phyloP scores from a whole-genome alignment of 2,797 vertebrate genomes.

The Clarias pachynema region DNA sequence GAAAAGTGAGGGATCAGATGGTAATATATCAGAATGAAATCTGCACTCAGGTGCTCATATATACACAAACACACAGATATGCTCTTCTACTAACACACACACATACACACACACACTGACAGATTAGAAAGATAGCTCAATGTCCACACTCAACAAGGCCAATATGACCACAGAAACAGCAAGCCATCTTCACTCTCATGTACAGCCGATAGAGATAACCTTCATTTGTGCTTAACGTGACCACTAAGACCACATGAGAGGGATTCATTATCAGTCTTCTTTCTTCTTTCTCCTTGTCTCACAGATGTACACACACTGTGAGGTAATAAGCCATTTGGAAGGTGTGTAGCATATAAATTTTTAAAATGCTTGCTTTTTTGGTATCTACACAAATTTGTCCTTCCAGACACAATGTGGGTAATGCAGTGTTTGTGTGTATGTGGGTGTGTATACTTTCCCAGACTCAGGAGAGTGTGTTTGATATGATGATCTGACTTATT shows the following conservation, averaged over 20 bases:
- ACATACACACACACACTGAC: slow-evolving; percentile 1
- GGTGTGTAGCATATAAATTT: slow-evolving; percentile 32
- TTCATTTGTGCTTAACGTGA: slow-evolving; percentile 53
- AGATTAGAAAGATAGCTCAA: slow-evolving; percentile 22
- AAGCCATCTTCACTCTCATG: slow-evolving; percentile 38
- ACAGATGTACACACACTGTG: background rate
- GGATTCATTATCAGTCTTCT: slow-evolving; percentile 11
- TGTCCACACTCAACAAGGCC: slow-evolving; percentile 32
- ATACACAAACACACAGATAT: slow-evolving; percentile 35
- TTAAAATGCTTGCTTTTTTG: background rate
- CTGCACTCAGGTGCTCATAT: slow-evolving; percentile 54
- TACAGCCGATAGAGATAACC: slow-evolving; percentile 31
- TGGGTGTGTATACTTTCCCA: slow-evolving; percentile 53
- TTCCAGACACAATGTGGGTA: background rate
- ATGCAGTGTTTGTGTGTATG: slow-evolving; percentile 58
- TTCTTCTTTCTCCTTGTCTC: background rate
- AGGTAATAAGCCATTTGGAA: background rate
- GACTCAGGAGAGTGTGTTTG: slow-evolving; percentile 41
- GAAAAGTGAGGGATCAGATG: slow-evolving; percentile 94
- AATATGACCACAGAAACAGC: slow-evolving; percentile 52
- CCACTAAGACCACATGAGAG: slow-evolving; percentile 46
- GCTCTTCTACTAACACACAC: background rate
- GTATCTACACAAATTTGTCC: slow-evolving; percentile 9
- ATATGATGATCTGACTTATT: slow-evolving; percentile 44
- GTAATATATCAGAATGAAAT: slow-evolving; percentile 95